Evolutionary conservation across 2,888 invertebrate species (phyloP).

Genomic region (Glaucopsyche alexis): DNA sequence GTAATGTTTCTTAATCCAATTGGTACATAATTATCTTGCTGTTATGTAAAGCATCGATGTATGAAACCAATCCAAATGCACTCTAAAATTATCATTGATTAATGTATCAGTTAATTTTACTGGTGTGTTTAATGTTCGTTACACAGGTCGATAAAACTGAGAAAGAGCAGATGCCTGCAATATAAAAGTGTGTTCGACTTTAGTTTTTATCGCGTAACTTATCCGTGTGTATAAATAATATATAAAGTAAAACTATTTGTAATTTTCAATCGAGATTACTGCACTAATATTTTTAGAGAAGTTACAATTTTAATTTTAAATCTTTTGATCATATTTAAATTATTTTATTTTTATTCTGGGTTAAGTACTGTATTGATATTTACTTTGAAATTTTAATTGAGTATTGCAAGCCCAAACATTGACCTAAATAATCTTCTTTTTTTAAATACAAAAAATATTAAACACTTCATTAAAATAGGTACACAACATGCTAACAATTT

Average conservation of each 20-base stretch:
- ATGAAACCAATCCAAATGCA: neutral
- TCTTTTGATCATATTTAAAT: no score
- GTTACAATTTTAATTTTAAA: no score
- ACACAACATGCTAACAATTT: neutral
- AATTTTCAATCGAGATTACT: neutral
- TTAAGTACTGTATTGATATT: no score
- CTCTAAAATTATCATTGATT: conserved; percentile 19
- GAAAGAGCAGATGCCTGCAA: conserved; percentile 10
- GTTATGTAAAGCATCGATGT: neutral
- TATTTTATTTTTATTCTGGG: no score
- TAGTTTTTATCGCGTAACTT: conserved; percentile 1
- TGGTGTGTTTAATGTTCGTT: conserved; percentile 2
- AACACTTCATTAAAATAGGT: neutral
- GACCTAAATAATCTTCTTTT: no score
- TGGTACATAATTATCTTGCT: neutral
- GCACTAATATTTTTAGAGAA: neutral
- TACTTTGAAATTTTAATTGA: no score
- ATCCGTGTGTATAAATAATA: conserved; percentile 7
- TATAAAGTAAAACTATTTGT: neutral
- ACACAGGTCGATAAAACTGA: neutral
- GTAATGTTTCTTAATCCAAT: neutral
- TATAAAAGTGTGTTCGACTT: neutral
- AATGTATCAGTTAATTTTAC: conserved; percentile 2
- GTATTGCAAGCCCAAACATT: no score
- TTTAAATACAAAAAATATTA: neutral